Evolutionary conservation across 2,113 vertebrate genomes (phyloP).

Genomic region (Ursus arctos): DNA sequence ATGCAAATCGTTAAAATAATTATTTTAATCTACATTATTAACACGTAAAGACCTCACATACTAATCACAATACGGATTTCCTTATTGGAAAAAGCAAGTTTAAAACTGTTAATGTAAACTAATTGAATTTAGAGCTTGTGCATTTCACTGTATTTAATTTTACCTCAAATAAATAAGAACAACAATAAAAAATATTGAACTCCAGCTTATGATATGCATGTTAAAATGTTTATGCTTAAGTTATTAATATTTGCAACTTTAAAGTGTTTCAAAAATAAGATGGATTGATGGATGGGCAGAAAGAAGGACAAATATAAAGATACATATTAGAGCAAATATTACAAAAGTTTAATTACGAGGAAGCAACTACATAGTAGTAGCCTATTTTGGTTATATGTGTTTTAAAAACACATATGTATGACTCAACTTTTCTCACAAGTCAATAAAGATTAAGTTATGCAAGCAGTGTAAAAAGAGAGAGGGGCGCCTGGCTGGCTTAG

Average conservation of each 20-base stretch:
- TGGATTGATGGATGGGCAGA: neutral
- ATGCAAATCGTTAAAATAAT: constrained; percentile 37
- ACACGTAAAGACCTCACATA: neutral
- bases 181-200: neutral
- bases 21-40: constrained; percentile 9
- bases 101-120: constrained; percentile 32
- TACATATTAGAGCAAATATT: neutral
- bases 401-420: neutral
- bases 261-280: neutral
- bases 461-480: neutral
- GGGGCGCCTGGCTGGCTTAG: neutral
- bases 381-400: neutral
- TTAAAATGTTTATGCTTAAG: neutral
- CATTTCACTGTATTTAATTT: constrained; percentile 21
- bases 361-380: neutral
- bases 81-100: neutral
- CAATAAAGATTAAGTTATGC: neutral
- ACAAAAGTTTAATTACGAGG: neutral
- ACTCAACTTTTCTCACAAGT: neutral
- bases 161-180: neutral
- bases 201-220: neutral
- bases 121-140: neutral
- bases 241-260: constrained; percentile 1
- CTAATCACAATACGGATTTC: neutral
- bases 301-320: neutral